Evolutionary conservation across 2,113 vertebrate species (phyloP).

Genomic region (Poicephalus meyeri): DNA sequence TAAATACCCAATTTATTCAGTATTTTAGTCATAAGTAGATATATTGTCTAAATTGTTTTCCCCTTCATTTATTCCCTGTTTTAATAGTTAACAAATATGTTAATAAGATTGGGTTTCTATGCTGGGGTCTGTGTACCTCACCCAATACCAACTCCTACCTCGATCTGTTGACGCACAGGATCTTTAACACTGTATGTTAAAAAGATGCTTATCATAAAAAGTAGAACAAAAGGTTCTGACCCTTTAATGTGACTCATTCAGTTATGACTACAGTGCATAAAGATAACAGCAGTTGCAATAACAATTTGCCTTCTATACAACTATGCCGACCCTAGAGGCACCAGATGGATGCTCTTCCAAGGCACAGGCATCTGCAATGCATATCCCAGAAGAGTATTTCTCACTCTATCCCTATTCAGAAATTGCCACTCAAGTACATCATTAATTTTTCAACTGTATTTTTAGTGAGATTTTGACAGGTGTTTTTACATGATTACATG

Average conservation of each 20-base stretch:
- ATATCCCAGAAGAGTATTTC: not conserved
- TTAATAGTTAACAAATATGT: not conserved
- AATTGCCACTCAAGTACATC: not conserved
- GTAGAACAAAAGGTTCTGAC: conserved; percentile 49
- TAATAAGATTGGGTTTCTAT: not conserved
- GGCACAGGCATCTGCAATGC: not conserved
- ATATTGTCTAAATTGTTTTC: not conserved
- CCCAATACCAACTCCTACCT: not conserved
- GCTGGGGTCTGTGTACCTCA: not conserved
- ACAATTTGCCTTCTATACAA: conserved; percentile 30
- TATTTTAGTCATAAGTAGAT: not conserved
- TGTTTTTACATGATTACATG: not conserved
- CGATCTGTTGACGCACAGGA: not conserved
- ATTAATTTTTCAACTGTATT: not conserved
- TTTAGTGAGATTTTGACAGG: not conserved
- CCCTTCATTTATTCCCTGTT: not conserved
- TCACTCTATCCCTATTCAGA: not conserved
- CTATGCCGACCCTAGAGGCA: conserved; percentile 11
- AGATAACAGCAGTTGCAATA: conserved; percentile 25
- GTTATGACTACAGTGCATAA: not conserved
- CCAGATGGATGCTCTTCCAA: conserved; percentile 29
- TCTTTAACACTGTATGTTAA: not conserved
- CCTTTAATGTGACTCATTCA: conserved; percentile 33
- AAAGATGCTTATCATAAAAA: conserved; percentile 21
- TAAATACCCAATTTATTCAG: not conserved